Evolutionary conservation across 2,113 vertebrate genomes (phyloP).

Genomic region (Callospermophilus lateralis): DNA sequence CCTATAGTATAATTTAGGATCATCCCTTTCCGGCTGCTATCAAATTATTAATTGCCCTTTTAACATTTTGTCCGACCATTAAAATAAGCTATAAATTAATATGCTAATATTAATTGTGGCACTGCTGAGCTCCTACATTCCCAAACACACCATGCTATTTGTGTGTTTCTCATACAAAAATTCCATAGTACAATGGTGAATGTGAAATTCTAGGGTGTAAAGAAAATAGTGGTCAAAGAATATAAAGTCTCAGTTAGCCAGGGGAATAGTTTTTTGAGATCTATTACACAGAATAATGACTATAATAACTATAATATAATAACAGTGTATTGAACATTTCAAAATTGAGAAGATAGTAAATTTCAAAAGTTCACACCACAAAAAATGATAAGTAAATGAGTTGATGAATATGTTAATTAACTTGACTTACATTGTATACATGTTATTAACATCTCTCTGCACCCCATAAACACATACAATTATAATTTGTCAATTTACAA

Average conservation of each 20-base stretch:
- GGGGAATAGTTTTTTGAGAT: neutral
- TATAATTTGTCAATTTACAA: neutral
- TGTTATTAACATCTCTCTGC: neutral
- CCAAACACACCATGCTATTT: neutral
- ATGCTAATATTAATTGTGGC: neutral
- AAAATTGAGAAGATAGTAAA: conserved; percentile 4
- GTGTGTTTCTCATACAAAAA: conserved; percentile 8
- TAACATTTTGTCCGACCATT: neutral
- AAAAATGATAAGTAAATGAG: neutral
- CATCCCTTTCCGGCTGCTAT: neutral
- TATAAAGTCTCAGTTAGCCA: neutral
- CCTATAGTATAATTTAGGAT: neutral
- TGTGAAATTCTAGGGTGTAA: neutral
- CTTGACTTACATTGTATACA: neutral
- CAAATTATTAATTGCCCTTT: neutral
- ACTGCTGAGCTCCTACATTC: neutral
- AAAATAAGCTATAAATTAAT: neutral
- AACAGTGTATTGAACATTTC: neutral
- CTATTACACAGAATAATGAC: neutral
- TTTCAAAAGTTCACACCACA: neutral
- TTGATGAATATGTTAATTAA: neutral
- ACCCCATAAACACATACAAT: neutral
- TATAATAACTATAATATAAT: neutral
- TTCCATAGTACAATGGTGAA: neutral
- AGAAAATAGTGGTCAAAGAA: neutral